phyloP scores from a whole-genome alignment of 1,140 invertebrate species.

The Achroia grisella region DNA sequence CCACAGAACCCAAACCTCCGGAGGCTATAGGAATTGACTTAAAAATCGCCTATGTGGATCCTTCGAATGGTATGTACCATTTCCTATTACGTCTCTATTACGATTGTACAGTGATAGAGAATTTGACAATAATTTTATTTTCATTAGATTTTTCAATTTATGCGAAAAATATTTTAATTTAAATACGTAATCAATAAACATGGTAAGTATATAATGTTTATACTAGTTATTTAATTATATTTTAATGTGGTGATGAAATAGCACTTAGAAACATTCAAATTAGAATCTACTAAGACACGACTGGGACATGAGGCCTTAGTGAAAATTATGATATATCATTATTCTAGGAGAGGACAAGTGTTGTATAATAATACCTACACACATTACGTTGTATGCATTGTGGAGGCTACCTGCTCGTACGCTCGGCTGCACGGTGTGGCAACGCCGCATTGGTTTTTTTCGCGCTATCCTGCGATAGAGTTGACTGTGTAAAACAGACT shows the following conservation, averaged over 20 bases:
- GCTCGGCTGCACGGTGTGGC: constrained; percentile 62
- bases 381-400: constrained; percentile 57
- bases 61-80: constrained; percentile 46
- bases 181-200: too few species aligned
- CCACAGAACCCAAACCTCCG: constrained; percentile 42
- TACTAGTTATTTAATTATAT: too few species aligned
- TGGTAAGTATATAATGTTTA: too few species aligned
- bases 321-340: constrained; percentile 24
- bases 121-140: too few species aligned
- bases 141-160: too few species aligned
- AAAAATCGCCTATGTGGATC: constrained; percentile 60
- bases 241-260: too few species aligned
- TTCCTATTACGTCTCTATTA: not conserved
- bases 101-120: too few species aligned
- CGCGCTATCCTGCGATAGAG: constrained; percentile 57
- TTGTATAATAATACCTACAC: constrained; percentile 51
- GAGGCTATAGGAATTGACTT: constrained; percentile 53
- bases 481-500: constrained; percentile 43
- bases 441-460: constrained; percentile 65
- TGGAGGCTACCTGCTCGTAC: constrained; percentile 60
- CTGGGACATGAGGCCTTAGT: constrained; percentile 52
- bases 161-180: too few species aligned
- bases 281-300: constrained; percentile 38
- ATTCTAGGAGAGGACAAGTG: constrained; percentile 49
- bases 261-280: constrained; percentile 22